Percentiles rank a stretch among this genome's conserved stretches.
phyloP scores from a whole-genome alignment of 2,888 invertebrate species.

The Galeruca laticollis region DNA sequence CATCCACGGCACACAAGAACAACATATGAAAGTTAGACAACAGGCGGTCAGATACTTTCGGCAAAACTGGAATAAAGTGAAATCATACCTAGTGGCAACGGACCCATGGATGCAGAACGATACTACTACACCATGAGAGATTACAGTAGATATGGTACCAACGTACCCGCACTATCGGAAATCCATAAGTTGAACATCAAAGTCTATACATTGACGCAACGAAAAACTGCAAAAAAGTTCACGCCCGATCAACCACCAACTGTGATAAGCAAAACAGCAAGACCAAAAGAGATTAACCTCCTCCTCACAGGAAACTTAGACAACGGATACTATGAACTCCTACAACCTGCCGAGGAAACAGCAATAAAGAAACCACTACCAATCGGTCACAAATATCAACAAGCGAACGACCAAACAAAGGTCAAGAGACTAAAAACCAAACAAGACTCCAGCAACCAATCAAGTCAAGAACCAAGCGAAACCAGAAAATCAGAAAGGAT shows the following conservation, averaged over 20 bases:
- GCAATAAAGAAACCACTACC: not conserved
- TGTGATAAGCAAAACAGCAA: not conserved
- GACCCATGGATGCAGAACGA: not conserved
- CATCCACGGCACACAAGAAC: constrained; percentile 1
- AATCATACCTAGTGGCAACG: too few species aligned
- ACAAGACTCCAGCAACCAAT: too few species aligned
- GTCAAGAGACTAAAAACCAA: not conserved
- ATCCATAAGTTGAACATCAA: not conserved
- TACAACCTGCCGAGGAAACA: constrained; percentile 4
- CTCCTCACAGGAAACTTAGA: constrained; percentile 1
- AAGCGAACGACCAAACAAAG: not conserved
- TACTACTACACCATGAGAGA: constrained; percentile 5
- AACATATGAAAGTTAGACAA: not conserved
- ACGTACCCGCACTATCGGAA: constrained; percentile 3
- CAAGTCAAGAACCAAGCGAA: too few species aligned
- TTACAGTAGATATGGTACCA: constrained; percentile 2
- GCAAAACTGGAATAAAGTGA: constrained; percentile 10
- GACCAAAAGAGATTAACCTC: constrained; percentile 6
- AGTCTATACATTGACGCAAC: not conserved
- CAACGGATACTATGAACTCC: constrained; percentile 3
- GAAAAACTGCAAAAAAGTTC: not conserved
- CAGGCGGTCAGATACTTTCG: not conserved
- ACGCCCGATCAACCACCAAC: not conserved
- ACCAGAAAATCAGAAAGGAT: too few species aligned
- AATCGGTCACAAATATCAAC: not conserved